Base-by-base conservation (phyloP, 2,888 invertebrate genomes). In the Thymelicus lineola region DNA sequence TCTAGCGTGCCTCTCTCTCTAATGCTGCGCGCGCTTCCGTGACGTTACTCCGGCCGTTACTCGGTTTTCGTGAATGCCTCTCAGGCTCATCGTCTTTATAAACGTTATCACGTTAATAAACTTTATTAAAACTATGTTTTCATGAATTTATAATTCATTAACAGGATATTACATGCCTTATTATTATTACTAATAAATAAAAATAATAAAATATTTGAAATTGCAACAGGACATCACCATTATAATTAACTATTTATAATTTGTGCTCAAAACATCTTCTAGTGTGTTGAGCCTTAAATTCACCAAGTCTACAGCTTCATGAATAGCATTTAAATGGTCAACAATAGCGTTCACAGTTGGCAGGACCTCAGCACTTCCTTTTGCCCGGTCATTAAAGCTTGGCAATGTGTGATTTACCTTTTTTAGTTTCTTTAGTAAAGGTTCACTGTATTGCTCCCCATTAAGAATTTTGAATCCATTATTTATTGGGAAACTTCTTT, bases 311-410 rank as follows among this genome's bases (percentile, higher is more conserved):
- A 95, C 89, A 58, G 94, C 94, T 79, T 94, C 93, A 78, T 94
- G 94, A 12, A 95, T 83, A 14, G 93, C 93, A 85, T 94, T 94
- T 62, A 95, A 85, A 82, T 95, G 94, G 73, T 94, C 93, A 71
- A 93, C 93, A 76, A 95, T 90, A 55, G 91, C 91, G 89, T 94
- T 91, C 0, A 95, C 89, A 72, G 93, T 93, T 55, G 93, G 93
- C 69, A 93, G 75, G 17, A 93, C 86, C 84, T 92, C 88, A 65
- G 87, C 88, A 86, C 91, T 70, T 90, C 86, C 87, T 66, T 83
- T 86, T 53, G 82, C 75, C 75, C 77, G 82, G 48, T 80, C 80
- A 14, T 72, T 61, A 42, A 74, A 77, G 77, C 74, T 74, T 20
- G 77, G 80, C 66, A 77, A 81, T 66, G 82, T 84, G 36, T 76